These are phyloP conservation scores for Aegithalos caudatus DNA, from an alignment of 2,113 vertebrate species.

Conservation along the genomic window DNA sequence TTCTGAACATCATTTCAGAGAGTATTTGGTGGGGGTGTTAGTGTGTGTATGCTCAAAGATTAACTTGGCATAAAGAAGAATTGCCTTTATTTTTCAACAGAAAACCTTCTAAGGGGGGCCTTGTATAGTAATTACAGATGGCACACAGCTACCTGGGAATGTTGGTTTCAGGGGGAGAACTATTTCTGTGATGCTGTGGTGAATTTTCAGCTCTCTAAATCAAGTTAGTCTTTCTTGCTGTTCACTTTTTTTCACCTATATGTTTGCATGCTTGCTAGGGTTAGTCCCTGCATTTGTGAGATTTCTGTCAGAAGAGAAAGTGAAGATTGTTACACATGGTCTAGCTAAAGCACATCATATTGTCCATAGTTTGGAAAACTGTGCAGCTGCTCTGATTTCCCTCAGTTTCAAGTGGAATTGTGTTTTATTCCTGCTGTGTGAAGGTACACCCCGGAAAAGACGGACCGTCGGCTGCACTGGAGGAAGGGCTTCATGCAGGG, in stretches of 20 bases:
- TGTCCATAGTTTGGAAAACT: not conserved
- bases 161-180: not conserved
- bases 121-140: not conserved
- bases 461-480: constrained; percentile 75
- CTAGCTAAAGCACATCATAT: not conserved
- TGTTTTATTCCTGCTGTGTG: not conserved
- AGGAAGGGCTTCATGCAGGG: constrained; percentile 91
- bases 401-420: not conserved
- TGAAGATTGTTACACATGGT: too few relatives aligned
- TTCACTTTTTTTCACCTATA: rapidly evolving
- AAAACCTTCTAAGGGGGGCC: not conserved
- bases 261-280: not conserved
- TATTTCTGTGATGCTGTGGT: not conserved
- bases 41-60: not conserved
- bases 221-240: not conserved
- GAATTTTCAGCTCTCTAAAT: not conserved
- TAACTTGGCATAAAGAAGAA: not conserved
- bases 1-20: not conserved
- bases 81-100: not conserved
- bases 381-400: not conserved
- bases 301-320: not conserved
- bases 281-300: not conserved
- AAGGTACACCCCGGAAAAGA: constrained; percentile 82
- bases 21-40: not conserved
- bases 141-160: not conserved